These are phyloP conservation scores for Eulemur rubriventer DNA, from an alignment of 2,797 vertebrate species.

Conservation along the genomic window DNA sequence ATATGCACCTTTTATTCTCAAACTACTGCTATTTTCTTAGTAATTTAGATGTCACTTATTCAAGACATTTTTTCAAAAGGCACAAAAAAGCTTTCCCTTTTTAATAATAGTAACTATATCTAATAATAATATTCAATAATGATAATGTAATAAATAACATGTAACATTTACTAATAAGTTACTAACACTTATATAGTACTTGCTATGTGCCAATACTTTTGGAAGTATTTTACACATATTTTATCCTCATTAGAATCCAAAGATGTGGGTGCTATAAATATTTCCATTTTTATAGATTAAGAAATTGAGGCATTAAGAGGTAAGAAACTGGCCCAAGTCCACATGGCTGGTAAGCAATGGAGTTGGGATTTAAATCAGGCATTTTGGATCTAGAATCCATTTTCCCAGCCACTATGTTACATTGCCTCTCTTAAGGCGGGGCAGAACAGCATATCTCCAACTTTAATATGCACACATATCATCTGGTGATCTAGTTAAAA, in stretches of 20 bases:
- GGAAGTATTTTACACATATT: not conserved
- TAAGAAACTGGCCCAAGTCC: not conserved
- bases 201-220: not conserved
- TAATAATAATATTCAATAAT: not conserved
- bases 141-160: not conserved
- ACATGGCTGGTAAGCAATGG: not conserved
- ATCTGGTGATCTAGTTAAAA: not conserved
- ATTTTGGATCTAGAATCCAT: not conserved
- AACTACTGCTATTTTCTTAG: conserved; percentile 9
- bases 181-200: not conserved
- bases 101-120: not conserved
- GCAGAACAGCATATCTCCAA: not conserved
- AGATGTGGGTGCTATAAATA: not conserved
- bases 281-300: not conserved
- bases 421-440: not conserved
- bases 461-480: not conserved
- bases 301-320: not conserved
- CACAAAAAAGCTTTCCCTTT: not conserved
- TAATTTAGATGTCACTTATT: conserved; percentile 13
- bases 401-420: not conserved
- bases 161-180: conserved; percentile 7
- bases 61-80: conserved; percentile 1
- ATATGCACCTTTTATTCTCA: not conserved
- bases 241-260: not conserved
- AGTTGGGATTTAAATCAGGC: not conserved